A percentile compares a stretch with the other conserved stretches of the same genome.
Evolutionary conservation across 37 sponge, comb jelly and placozoan species (phyloP).

Genomic region (Theonella swinhoei): DNA sequence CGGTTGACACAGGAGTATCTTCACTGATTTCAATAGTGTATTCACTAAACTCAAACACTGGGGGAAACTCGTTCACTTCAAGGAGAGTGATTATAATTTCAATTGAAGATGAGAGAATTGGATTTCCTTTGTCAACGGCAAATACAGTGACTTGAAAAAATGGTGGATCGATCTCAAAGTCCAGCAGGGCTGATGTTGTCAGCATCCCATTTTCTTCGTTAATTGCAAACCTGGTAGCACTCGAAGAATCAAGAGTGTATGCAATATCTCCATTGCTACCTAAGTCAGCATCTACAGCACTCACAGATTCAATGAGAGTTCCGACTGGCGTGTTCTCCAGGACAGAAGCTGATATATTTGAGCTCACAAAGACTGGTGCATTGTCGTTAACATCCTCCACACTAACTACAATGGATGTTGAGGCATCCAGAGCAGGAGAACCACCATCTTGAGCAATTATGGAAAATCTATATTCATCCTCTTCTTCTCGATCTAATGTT

Average conservation of each 20-base stretch:
- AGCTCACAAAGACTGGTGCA: conserved; percentile 38
- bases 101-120: conserved; percentile 16
- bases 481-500: conserved; percentile 7
- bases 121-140: conserved; percentile 49
- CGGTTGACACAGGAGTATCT: background rate
- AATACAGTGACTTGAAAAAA: conserved; percentile 1
- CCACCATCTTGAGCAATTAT: conserved; percentile 41
- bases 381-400: conserved; percentile 71
- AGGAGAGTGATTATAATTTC: conserved; percentile 14
- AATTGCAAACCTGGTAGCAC: conserved; percentile 31
- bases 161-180: conserved; percentile 17
- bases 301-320: background rate
- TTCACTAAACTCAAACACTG: conserved; percentile 8
- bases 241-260: conserved; percentile 34
- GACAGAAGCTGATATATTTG: conserved; percentile 7
- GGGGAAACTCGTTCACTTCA: conserved; percentile 54
- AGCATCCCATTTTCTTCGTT: background rate
- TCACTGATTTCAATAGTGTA: conserved; percentile 6
- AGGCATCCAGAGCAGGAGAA: conserved; percentile 18
- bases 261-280: conserved; percentile 49
- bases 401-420: conserved; percentile 30
- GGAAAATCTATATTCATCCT: background rate
- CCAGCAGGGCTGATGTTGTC: background rate
- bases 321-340: conserved; percentile 33
- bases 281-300: conserved; percentile 55